Conservation (phyloP, 2,797 vertebrate species). For the Gobio occitaniae region DNA sequence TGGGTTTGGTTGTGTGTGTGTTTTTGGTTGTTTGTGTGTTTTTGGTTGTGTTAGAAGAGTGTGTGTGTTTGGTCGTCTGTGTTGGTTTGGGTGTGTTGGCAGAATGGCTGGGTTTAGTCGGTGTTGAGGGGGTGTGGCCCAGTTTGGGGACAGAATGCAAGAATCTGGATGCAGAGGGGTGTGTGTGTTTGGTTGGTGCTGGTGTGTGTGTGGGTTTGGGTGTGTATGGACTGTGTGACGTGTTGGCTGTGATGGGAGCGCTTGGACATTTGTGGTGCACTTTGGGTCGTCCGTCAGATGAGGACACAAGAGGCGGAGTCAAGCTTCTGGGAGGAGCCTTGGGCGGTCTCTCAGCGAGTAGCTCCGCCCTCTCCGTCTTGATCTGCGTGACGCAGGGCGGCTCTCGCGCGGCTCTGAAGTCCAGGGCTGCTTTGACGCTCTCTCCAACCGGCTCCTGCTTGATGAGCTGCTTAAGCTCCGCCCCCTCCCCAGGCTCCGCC, state of each 20-base stretch:
- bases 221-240: conserved; percentile 26
- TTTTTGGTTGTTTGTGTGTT: conserved; percentile 48
- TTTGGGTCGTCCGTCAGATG: conserved; percentile 75
- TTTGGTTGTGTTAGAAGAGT: conserved; percentile 56
- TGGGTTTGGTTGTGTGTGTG: no score
- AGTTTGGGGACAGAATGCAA: conserved; percentile 56
- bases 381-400: conserved; percentile 69
- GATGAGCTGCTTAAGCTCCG: conserved; percentile 61
- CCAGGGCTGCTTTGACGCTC: conserved; percentile 66
- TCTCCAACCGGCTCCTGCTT: conserved; percentile 64
- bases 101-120: conserved; percentile 60
- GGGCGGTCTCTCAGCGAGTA: conserved; percentile 70
- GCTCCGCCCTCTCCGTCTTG: conserved; percentile 76
- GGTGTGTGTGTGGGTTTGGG: conserved; percentile 23
- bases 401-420: conserved; percentile 71
- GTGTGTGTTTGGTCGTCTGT: conserved; percentile 63
- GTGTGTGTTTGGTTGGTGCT: conserved; percentile 49
- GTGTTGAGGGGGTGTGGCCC: conserved; percentile 62
- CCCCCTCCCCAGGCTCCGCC: conserved; percentile 63
- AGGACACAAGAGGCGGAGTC: conserved; percentile 61
- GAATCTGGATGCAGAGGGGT: conserved; percentile 38
- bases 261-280: conserved; percentile 70
- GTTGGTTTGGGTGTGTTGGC: conserved; percentile 60
- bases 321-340: conserved; percentile 70
- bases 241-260: conserved; percentile 48